These are phyloP conservation scores for Zygothrica quintamaculata DNA, from an alignment of 2,888 invertebrate species.

Conservation along the genomic window DNA sequence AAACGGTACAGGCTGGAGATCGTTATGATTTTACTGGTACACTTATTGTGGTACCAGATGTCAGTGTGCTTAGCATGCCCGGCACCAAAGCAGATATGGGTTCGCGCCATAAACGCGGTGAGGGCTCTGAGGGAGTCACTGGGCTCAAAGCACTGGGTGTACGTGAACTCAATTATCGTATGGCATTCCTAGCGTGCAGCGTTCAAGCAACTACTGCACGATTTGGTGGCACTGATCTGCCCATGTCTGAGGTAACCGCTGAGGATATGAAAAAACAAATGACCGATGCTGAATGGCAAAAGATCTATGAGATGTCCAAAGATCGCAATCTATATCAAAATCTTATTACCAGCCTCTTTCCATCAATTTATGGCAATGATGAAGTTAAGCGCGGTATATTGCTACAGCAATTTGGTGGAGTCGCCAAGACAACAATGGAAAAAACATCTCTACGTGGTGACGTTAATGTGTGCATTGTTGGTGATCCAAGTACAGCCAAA, in stretches of 20 bases:
- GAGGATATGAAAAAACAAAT: slow-evolving; percentile 97
- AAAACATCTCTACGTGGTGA: slow-evolving; percentile 97
- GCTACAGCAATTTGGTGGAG: slow-evolving; percentile 98
- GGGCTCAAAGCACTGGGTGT: slow-evolving; percentile 93
- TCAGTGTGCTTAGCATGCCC: slow-evolving; percentile 93
- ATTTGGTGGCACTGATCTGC: slow-evolving; percentile 93
- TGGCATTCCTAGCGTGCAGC: slow-evolving; percentile 97
- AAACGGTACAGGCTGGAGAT: slow-evolving; percentile 92
- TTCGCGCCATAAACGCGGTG: slow-evolving; percentile 89
- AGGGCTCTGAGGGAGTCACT: slow-evolving; percentile 92
- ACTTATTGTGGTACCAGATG: slow-evolving; percentile 98
- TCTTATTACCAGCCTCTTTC: slow-evolving; percentile 95
- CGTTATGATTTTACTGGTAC: slow-evolving; percentile 97
- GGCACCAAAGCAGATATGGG: slow-evolving; percentile 94
- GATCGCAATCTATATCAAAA: slow-evolving; percentile 96
- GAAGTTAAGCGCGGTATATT: slow-evolving; percentile 97
- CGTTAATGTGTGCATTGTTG: slow-evolving; percentile 98
- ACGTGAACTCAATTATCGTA: slow-evolving; percentile 91
- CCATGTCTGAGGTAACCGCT: slow-evolving; percentile 94
- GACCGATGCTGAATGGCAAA: slow-evolving; percentile 97
- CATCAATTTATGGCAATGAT: slow-evolving; percentile 98
- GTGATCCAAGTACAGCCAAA: slow-evolving; percentile 99
- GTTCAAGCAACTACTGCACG: slow-evolving; percentile 94
- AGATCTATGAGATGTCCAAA: slow-evolving; percentile 97
- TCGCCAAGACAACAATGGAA: slow-evolving; percentile 96